Percentiles rank a stretch among this genome's conserved stretches.
Conservation (phyloP, 2,888 invertebrate species). For the Nasonovia ribisnigri region DNA sequence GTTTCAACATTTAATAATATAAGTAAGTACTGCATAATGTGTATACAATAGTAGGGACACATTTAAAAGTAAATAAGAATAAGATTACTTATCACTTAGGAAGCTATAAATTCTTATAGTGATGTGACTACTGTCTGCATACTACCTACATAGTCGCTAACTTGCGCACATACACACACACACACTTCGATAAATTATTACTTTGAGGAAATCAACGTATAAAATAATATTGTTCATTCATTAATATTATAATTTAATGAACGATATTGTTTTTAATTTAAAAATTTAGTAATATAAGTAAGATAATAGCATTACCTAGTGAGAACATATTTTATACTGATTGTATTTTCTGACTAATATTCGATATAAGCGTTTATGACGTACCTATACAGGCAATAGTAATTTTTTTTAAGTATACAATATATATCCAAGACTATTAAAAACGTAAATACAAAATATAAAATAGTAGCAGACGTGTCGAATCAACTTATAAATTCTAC, state of each 20-base stretch:
- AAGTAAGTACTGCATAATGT: background rate
- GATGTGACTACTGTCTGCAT: background rate
- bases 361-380: background rate
- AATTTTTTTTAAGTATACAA: background rate
- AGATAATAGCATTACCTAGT: background rate
- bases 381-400: background rate
- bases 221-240: background rate
- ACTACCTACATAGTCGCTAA: background rate
- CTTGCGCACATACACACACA: background rate
- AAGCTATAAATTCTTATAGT: background rate
- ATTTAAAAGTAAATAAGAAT: background rate
- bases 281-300: background rate
- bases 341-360: background rate
- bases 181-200: too few relatives aligned
- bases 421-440: background rate
- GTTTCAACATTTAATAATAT: background rate
- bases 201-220: background rate
- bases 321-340: background rate
- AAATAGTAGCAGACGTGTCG: background rate
- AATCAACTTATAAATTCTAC: background rate
- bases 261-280: background rate
- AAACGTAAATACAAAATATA: background rate
- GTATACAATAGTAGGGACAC: background rate
- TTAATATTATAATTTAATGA: background rate
- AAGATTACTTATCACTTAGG: background rate